Evolutionary conservation across 2,113 vertebrate genomes (phyloP), one percentile per base, ranked within the genome.

Genomic region (Pongo pygmaeus): DNA sequence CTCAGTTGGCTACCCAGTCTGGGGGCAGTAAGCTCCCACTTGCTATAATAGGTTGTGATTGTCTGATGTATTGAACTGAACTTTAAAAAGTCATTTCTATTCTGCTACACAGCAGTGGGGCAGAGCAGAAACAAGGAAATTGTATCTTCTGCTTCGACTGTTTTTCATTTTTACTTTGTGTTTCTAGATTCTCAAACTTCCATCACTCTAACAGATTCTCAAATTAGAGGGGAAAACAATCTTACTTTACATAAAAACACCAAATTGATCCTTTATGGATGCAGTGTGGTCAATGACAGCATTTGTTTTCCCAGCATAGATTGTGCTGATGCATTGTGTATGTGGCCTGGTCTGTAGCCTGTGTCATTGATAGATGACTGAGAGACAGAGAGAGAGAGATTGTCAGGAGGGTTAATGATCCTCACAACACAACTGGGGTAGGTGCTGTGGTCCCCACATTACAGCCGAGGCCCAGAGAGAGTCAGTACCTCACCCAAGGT

Each of bases 1-100:
- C 6, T 8, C 4, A 5, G 8, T 1, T 0, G 50, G n/a, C 23
- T 27, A 0, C 25, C 10, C 16, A 18, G 35, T 3, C 11, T 0
- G 4, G 38, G 16, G 22, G 2, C 10, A 2, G 1, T 9, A 9
- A 5, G 14, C 5, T 18, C 32, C 48, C 9, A 2, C 5, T 48
- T 8, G 32, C 52, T 16, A 0, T 0, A 16, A 48, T 1, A 32
- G 23, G 32, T 27, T 8, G 12, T 64, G 25, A 38, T 5, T 11
- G 32, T 38, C 25, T 1, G 1, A 8, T 0, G 0, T 48, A 77
- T 52, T 18, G 88, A 75, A 38, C 27, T 9, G 48, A 55, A 57
- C 72, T 72, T 17, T 16, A 12, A 23, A 52, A 96, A 52, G n/a
- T 13, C 12, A 35, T 69, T 79, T 91, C 50, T 10, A 6, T 0